Percentiles rank a stretch among this genome's conserved stretches.
Conservation (phyloP, 2,888 invertebrate species). For the Cataglyphis albicans region DNA sequence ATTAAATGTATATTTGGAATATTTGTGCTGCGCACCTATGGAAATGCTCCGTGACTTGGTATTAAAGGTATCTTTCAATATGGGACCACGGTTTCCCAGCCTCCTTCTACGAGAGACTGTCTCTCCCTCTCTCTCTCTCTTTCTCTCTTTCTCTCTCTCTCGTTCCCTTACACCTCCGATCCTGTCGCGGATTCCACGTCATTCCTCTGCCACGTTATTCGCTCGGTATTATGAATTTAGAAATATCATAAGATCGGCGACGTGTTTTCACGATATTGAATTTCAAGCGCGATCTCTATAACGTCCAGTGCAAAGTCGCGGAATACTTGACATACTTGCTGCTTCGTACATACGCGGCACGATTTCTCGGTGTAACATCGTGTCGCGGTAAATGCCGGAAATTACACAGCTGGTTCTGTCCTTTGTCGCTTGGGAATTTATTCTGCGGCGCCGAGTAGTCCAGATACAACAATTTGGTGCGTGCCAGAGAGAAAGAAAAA, state of each 20-base stretch:
- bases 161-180: background rate
- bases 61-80: slow-evolving; percentile 76
- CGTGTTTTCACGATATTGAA: slow-evolving; percentile 82
- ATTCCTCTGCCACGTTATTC: slow-evolving; percentile 64
- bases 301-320: slow-evolving; percentile 26
- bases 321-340: slow-evolving; percentile 48
- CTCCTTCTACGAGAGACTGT: slow-evolving; percentile 14
- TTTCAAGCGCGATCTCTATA: slow-evolving; percentile 70
- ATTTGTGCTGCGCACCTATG: slow-evolving; percentile 65
- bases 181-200: slow-evolving; percentile 51
- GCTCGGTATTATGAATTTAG: slow-evolving; percentile 78
- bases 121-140: slow-evolving; percentile 10
- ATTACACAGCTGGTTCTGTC: slow-evolving; percentile 48
- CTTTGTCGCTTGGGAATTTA: slow-evolving; percentile 43
- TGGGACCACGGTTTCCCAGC: slow-evolving; percentile 67
- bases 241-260: slow-evolving; percentile 80
- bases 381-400: slow-evolving; percentile 47
- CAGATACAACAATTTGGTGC: background rate
- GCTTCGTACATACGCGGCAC: slow-evolving; percentile 31
- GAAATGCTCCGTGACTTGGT: slow-evolving; percentile 63
- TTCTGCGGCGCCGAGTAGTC: slow-evolving; percentile 15
- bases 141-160: slow-evolving; percentile 23
- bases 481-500: background rate
- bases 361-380: slow-evolving; percentile 41
- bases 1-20: slow-evolving; percentile 78